Percentiles rank a stretch among this genome's conserved stretches.
These are phyloP conservation scores for Anolis apletophallus DNA, from an alignment of 2,797 vertebrate species.

Conservation along the genomic window DNA sequence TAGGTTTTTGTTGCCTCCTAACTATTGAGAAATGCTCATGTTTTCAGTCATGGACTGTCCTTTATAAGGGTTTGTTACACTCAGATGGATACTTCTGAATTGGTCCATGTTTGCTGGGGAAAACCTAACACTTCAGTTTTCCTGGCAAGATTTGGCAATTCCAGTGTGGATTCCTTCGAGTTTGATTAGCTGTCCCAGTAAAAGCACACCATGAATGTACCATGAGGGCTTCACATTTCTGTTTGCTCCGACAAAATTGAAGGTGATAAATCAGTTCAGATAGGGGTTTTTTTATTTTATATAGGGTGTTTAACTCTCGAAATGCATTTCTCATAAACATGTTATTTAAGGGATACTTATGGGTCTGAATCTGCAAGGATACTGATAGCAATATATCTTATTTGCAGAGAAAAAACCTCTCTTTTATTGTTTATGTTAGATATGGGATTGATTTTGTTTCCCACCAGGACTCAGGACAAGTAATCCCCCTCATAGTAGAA, in stretches of 20 bases:
- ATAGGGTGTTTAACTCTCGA: not conserved
- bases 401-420: conserved; percentile 33
- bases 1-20: conserved; percentile 58
- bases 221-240: not conserved
- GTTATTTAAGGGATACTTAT: not conserved
- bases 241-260: conserved; percentile 48
- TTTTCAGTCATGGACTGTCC: not conserved
- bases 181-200: not conserved
- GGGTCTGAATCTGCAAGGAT: not conserved
- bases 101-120: no score
- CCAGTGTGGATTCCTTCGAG: not conserved
- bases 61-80: not conserved
- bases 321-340: not conserved
- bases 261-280: conserved; percentile 12
- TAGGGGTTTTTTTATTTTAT: not conserved
- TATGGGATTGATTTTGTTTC: conserved; percentile 46
- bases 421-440: conserved; percentile 41
- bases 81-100: no score
- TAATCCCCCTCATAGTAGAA: conserved; percentile 96
- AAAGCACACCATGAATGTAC: not conserved
- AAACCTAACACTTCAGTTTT: no score
- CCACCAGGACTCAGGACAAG: conserved; percentile 91
- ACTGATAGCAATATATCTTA: conserved; percentile 45
- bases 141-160: no score
- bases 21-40: conserved; percentile 49